Base-by-base conservation (phyloP, 2,113 vertebrate species). In the Ivindomyrus marchei region DNA sequence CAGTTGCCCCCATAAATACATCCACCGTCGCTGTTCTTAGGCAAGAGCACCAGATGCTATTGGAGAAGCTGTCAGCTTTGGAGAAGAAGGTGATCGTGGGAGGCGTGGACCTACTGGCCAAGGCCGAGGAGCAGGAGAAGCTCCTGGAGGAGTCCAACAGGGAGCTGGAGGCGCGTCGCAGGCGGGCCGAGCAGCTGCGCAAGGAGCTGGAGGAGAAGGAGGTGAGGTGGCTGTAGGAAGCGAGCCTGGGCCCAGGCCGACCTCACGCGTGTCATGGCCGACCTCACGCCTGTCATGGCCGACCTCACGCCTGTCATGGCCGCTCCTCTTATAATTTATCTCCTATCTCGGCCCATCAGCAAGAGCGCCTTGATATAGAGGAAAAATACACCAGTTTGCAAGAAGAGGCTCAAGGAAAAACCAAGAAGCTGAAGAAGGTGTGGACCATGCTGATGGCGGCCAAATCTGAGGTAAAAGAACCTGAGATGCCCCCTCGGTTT, bases 361-460 rank as follows among this genome's bases (percentile, higher is more conserved):
- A 99, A 99, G 98, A 99, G 87, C 98, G 98, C 49, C 93, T 99
- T 94, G 98, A 99, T 94, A 99, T 99, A 2, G 98, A 99, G 93
- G 98, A 99, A 95, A 99, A 99, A 91, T 99, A 99, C 94, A 99
- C 98, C 80, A 99, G 97, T 92, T 96, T 99, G 86, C 98, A 99
- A 94, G 98, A 99, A 84, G 98, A 99, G 92, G 98, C 98, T 1
- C 98, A 99, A 91, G 98, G 98, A 66, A 99, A 99, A 94, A 99
- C 98, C 83, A 99, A 99, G 93, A 99, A 99, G 87, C 93, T 99
- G 93, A 99, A 99, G 95, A 99, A 99, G 95, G 98, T 99, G 3
- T 99, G 98, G 98, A 99, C 98, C 87, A 99, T 99, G 98, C 94
- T 99, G 85, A 99, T 99, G 98, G 98, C 98, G 92, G 98, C 98